phyloP scores from a whole-genome alignment of 2,797 vertebrate genomes.

The Coluber constrictor region DNA sequence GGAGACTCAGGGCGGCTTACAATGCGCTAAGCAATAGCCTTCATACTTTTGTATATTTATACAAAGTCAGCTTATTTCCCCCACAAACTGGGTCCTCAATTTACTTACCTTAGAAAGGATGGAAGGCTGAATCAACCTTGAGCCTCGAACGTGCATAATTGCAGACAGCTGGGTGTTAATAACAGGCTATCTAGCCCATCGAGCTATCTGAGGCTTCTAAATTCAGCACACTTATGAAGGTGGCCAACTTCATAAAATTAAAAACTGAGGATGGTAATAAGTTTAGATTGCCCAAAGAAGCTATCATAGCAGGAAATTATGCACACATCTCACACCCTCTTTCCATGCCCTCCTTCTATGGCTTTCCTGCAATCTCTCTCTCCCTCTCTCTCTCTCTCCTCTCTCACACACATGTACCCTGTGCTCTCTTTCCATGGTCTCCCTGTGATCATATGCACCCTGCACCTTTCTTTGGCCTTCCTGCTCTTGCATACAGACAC shows the following conservation, averaged over 20 bases:
- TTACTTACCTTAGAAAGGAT: no score
- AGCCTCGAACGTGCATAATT: no score
- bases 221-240: conserved; percentile 35
- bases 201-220: neutral
- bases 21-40: no score
- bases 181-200: no score
- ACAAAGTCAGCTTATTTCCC: no score
- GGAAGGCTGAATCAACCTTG: no score
- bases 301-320: neutral
- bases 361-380: neutral
- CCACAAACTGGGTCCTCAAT: no score
- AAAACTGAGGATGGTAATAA: conserved; percentile 41
- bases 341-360: neutral
- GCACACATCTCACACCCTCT: neutral
- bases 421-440: neutral
- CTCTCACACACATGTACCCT: neutral
- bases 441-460: neutral
- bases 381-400: neutral
- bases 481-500: neutral
- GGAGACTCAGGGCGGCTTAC: no score
- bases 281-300: neutral
- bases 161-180: no score
- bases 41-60: no score
- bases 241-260: conserved; percentile 49
- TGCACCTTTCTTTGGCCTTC: neutral